A percentile compares a stretch with the other conserved stretches of the same genome.
Evolutionary conservation across 2,797 vertebrate species (phyloP).

Genomic region (Gallinago solitaria): DNA sequence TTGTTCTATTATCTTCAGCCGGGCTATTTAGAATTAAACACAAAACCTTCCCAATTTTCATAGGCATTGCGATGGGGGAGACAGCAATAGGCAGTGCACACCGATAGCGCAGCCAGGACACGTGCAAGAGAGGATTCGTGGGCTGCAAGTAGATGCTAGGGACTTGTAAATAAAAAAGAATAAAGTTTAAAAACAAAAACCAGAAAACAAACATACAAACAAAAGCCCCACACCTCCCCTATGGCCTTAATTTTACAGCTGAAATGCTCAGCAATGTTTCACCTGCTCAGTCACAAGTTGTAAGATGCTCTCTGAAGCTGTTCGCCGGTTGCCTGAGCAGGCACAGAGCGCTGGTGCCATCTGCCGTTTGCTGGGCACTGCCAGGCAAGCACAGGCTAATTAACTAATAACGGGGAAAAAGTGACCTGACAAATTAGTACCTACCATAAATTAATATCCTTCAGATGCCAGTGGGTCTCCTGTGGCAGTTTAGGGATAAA

Average conservation of each 20-base stretch:
- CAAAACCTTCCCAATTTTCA: neutral
- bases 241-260: neutral
- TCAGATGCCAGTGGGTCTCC: neutral
- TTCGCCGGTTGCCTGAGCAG: rapidly evolving
- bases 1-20: neutral
- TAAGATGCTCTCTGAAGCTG: neutral
- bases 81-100: neutral
- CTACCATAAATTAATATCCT: neutral
- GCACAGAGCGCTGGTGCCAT: conserved; percentile 48
- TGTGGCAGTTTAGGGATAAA: neutral
- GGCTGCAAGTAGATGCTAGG: too few relatives aligned
- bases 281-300: rapidly evolving
- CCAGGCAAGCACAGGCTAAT: neutral
- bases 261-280: rapidly evolving
- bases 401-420: neutral
- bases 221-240: neutral
- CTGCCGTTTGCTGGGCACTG: neutral
- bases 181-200: too few relatives aligned
- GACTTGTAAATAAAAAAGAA: neutral
- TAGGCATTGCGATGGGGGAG: neutral
- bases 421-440: neutral
- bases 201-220: neutral
- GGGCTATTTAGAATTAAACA: neutral
- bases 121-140: neutral
- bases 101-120: neutral